These are phyloP conservation scores for Rhincodon typus DNA, from an alignment of 2,797 vertebrate genomes.

Conservation along the genomic window DNA sequence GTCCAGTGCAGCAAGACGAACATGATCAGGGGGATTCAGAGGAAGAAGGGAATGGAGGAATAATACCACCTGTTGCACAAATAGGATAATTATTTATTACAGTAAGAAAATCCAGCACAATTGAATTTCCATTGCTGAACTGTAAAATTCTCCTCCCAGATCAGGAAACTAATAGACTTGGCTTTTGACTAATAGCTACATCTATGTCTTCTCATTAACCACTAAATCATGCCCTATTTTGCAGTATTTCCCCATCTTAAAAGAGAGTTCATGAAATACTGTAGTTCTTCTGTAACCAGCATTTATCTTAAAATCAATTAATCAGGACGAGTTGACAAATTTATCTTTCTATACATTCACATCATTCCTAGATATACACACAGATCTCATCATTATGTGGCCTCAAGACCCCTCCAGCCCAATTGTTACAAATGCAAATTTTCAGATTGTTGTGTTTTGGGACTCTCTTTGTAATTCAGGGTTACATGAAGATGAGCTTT, in stretches of 20 bases:
- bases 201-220: neutral
- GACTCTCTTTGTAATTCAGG: neutral
- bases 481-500: neutral
- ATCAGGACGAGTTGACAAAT: neutral
- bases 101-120: neutral
- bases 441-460: neutral
- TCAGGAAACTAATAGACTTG: neutral
- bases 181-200: neutral
- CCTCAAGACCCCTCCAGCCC: neutral
- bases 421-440: neutral
- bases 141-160: neutral
- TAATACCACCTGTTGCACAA: slow-evolving; percentile 60
- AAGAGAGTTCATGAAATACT: neutral
- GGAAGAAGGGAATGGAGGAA: slow-evolving; percentile 66
- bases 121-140: neutral
- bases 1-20: slow-evolving; percentile 66
- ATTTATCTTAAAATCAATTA: neutral
- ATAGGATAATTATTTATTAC: neutral
- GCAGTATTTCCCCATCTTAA: neutral
- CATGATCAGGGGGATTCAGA: slow-evolving; percentile 59
- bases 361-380: neutral
- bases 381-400: neutral
- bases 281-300: neutral
- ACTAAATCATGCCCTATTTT: neutral
- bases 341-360: neutral